Conservation (phyloP, 2,888 invertebrate species). For the Troides helena region DNA sequence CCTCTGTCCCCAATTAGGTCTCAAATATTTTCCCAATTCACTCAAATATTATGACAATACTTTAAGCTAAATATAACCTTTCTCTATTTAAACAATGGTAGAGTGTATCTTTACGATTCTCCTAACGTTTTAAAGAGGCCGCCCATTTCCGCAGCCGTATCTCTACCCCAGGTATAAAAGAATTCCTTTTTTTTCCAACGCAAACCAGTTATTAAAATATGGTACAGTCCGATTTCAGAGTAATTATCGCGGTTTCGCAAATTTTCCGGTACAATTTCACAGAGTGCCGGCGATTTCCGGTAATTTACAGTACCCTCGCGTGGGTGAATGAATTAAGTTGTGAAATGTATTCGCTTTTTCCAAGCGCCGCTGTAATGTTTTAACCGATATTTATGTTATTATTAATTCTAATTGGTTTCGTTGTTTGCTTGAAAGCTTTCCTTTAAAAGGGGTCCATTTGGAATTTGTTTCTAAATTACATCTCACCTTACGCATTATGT, state of each 20-base stretch:
- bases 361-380: not conserved
- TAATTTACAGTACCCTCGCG: conserved; percentile 31
- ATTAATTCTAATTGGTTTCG: conserved; percentile 15
- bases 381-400: conserved; percentile 14
- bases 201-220: conserved; percentile 27
- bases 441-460: too few species aligned
- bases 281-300: conserved; percentile 33
- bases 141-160: too few species aligned
- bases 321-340: conserved; percentile 28
- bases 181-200: not conserved
- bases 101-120: too few species aligned
- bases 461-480: too few species aligned
- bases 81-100: too few species aligned
- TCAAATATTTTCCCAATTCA: too few species aligned
- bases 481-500: too few species aligned
- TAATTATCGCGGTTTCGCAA: conserved; percentile 33
- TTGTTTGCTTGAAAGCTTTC: conserved; percentile 2
- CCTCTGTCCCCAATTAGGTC: too few species aligned
- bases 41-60: too few species aligned
- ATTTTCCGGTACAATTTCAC: conserved; percentile 35
- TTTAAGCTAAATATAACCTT: too few species aligned
- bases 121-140: too few species aligned
- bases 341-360: conserved; percentile 13
- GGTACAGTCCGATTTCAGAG: conserved; percentile 31
- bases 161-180: conserved; percentile 9